Evolutionary conservation across 2,113 vertebrate species (phyloP).

Genomic region (Salvator merianae): DNA sequence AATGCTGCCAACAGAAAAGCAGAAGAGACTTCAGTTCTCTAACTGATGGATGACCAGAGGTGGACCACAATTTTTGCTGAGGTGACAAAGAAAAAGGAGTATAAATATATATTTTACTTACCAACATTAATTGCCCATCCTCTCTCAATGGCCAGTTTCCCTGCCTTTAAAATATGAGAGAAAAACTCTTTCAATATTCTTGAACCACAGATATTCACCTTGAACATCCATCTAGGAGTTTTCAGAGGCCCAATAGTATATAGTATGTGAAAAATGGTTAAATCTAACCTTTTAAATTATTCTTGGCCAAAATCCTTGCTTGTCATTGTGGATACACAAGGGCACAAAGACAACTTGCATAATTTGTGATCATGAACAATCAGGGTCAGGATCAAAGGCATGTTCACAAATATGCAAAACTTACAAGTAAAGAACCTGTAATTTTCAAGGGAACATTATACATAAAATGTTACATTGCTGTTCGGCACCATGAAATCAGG

Average conservation of each 20-base stretch:
- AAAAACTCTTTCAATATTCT: neutral
- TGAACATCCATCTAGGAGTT: fast-evolving
- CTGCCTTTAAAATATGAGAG: slow-evolving; percentile 77
- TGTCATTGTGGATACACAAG: too few relatives aligned
- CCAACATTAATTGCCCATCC: slow-evolving; percentile 98
- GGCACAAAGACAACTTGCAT: too few relatives aligned
- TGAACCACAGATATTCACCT: neutral
- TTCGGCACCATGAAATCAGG: too few relatives aligned
- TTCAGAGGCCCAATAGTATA: fast-evolving
- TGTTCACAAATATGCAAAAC: too few relatives aligned
- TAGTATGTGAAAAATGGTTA: too few relatives aligned
- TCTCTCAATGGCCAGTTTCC: slow-evolving; percentile 92
- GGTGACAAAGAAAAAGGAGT: neutral
- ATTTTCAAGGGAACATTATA: too few relatives aligned
- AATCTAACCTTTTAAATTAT: too few relatives aligned
- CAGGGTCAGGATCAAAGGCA: too few relatives aligned
- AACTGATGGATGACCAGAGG: neutral
- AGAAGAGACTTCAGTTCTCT: neutral
- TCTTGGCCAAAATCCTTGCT: too few relatives aligned
- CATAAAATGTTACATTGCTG: too few relatives aligned
- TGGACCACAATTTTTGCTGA: neutral
- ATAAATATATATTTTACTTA: slow-evolving; percentile 70
- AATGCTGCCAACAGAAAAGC: neutral
- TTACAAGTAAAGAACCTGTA: too few relatives aligned
- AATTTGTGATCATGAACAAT: too few relatives aligned